Evolutionary conservation across 2,797 vertebrate species (phyloP).

Genomic region (Bovichtus diacanthus): DNA sequence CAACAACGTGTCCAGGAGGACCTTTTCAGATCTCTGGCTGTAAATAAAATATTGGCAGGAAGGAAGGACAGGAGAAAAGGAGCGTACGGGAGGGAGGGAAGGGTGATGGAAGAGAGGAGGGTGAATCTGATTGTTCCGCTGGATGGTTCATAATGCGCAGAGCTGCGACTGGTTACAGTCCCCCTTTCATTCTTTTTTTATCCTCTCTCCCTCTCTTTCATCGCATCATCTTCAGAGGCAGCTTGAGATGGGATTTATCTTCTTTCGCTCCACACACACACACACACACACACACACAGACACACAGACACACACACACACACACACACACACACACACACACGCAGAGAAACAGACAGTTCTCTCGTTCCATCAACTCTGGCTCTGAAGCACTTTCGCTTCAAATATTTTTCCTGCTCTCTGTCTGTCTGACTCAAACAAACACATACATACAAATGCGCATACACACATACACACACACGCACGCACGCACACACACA

Average conservation of each 20-base stretch:
- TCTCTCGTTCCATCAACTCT: conserved; percentile 62
- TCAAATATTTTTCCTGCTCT: conserved; percentile 64
- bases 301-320: conserved; percentile 3
- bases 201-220: conserved; percentile 77
- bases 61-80: conserved; percentile 40
- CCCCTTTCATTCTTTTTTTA: conserved; percentile 71
- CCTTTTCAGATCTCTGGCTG: conserved; percentile 25
- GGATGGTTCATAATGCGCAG: conserved; percentile 75
- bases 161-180: conserved; percentile 73
- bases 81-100: conserved; percentile 18
- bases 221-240: conserved; percentile 81
- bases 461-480: not conserved
- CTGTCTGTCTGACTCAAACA: conserved; percentile 68
- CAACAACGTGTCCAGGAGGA: not conserved
- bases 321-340: conserved; percentile 14
- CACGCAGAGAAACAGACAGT: conserved; percentile 44
- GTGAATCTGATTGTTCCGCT: conserved; percentile 80
- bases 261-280: conserved; percentile 41
- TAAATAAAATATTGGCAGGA: conserved; percentile 50
- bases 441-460: conserved; percentile 34
- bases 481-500: conserved; percentile 10
- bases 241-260: conserved; percentile 82
- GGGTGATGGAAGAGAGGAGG: conserved; percentile 51
- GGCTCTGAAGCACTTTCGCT: conserved; percentile 62
- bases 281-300: conserved; percentile 8